These are phyloP conservation scores for Tenebrio molitor DNA, from an alignment of 1,140 invertebrate species.

Conservation along the genomic window DNA sequence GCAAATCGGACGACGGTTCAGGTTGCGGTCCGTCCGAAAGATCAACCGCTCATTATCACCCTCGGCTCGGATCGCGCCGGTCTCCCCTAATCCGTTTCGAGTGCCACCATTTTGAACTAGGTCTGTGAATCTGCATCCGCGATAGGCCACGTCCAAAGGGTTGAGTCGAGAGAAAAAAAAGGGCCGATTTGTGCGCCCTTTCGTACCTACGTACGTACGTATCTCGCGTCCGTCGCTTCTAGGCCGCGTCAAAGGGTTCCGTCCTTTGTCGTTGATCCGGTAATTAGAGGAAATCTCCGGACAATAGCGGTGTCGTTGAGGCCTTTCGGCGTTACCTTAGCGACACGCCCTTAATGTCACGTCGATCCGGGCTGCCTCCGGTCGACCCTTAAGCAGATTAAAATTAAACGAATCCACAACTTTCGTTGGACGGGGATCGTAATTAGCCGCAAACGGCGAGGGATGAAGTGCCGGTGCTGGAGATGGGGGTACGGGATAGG, in stretches of 20 bases:
- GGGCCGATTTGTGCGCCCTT: conserved; percentile 16
- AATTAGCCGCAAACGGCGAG: conserved; percentile 35
- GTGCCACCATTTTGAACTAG: conserved; percentile 27
- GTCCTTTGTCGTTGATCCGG: conserved; percentile 46
- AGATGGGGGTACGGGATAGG: too few relatives aligned
- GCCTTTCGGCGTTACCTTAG: conserved; percentile 45
- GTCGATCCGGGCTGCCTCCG: neutral
- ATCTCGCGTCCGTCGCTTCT: conserved; percentile 31
- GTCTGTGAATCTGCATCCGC: conserved; percentile 19
- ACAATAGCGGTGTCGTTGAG: conserved; percentile 49
- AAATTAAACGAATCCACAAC: conserved; percentile 37
- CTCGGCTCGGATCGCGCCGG: too few relatives aligned
- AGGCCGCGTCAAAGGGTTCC: conserved; percentile 35
- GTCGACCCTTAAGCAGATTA: conserved; percentile 18
- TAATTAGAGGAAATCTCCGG: conserved; percentile 52
- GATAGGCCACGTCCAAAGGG: conserved; percentile 41
- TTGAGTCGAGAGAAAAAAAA: conserved; percentile 22
- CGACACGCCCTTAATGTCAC: conserved; percentile 37
- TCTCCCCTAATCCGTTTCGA: neutral
- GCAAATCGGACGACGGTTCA: too few relatives aligned
- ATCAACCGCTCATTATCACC: too few relatives aligned
- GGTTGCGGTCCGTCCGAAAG: too few relatives aligned
- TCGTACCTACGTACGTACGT: too few relatives aligned
- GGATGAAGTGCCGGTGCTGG: too few relatives aligned
- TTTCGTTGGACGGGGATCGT: conserved; percentile 12